Base-by-base conservation (phyloP, 2,888 invertebrate species). In the Ceramica pisi region DNA sequence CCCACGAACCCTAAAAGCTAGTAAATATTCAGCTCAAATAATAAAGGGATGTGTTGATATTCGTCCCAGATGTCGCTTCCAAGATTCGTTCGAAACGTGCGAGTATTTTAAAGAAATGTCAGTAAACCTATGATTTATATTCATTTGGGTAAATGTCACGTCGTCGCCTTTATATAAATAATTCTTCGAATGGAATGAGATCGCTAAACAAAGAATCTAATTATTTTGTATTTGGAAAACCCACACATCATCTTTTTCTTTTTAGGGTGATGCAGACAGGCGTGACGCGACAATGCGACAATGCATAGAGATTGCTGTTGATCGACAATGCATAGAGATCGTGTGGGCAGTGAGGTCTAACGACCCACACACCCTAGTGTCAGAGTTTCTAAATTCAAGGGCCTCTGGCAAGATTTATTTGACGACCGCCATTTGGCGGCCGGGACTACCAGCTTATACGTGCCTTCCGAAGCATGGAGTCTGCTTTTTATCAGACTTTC, bases 1-100 rank as follows among this genome's bases (percentile, higher is more conserved):
- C 31, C 23, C 21, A 41, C 31, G 70, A 35, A 63, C 63, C 70
- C 75, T 64, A 75, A 60, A 67, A 44, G 0, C 48, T 69, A 16
- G 46, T 35, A 65, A 71, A 66, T 76, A 62, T 76, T 76, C 76
- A 62, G 10, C 7, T 61, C 56, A 63, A 63, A 74, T 62, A 68
- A 44, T 59, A 75, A 59, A 75, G 31, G 31, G 53, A 69, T 61
- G 61, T 51, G 50, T 61, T 75, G 76, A 76, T 71, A 76, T 76
- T 61, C 71, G 19, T 16, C 51, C 65, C 66, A 76, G 71, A 76
- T 65, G 61, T 76, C n/a, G 62, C 53, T 1, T n/a, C 31, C 26
- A 44, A 60, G 75, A 70, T 63, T 75, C 59, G 23, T 48, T 44
- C 12, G 38, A 63, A 14, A 59, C 57, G 70, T 70, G 70, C 46